Evolutionary conservation across 2,797 vertebrate species (phyloP).

Genomic region (Octomys mimax): DNA sequence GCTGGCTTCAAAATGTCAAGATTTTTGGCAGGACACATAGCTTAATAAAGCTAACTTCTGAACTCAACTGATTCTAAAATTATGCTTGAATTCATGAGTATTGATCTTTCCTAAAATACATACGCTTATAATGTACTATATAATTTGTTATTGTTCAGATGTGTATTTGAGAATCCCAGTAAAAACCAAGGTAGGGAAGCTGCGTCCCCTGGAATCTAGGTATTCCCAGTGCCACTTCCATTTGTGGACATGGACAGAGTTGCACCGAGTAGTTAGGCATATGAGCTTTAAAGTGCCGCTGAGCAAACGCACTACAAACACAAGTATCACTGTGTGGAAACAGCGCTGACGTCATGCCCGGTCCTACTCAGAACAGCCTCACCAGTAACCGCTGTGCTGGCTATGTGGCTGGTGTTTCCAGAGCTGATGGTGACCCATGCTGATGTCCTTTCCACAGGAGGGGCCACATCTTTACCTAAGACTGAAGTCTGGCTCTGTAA

Average conservation of each 20-base stretch:
- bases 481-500: slow-evolving; percentile 47
- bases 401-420: slow-evolving; percentile 9
- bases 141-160: not conserved
- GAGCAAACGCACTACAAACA: slow-evolving; percentile 32
- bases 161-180: not conserved
- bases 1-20: not conserved
- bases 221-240: not conserved
- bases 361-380: not conserved
- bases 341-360: not conserved
- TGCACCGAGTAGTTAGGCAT: not conserved
- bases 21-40: not conserved
- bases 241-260: not conserved
- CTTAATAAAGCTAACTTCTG: not conserved
- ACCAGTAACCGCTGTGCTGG: slow-evolving; percentile 53
- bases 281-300: not conserved
- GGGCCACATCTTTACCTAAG: slow-evolving; percentile 58
- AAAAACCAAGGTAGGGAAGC: not conserved
- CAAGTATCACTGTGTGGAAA: slow-evolving; percentile 44
- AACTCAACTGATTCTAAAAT: slow-evolving; percentile 8
- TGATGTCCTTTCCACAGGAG: slow-evolving; percentile 49
- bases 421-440: slow-evolving; percentile 37
- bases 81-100: not conserved
- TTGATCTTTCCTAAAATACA: not conserved
- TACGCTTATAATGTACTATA: not conserved
- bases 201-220: not conserved